Evolutionary conservation across 2,888 invertebrate species (phyloP).

Genomic region (Sinopyrophorus schimmeli): DNA sequence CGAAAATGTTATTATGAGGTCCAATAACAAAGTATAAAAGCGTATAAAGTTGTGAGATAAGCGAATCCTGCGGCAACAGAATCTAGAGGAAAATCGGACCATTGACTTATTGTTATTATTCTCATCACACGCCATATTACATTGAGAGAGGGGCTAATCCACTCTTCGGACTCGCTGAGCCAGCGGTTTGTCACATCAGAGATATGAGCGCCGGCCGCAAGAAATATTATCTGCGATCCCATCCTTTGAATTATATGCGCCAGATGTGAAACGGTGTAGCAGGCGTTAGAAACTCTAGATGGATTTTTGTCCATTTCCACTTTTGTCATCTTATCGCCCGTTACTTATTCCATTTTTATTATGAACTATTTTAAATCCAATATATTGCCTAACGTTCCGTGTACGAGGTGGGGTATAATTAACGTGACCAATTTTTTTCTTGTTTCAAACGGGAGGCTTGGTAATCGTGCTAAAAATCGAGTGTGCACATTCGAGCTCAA

Average conservation of each 20-base stretch:
- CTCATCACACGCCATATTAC: conserved; percentile 55
- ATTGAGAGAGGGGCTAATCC: conserved; percentile 51
- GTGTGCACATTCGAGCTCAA: no score
- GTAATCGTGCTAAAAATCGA: no score
- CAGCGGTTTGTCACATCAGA: conserved; percentile 55
- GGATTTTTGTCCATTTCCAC: conserved; percentile 34
- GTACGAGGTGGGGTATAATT: no score
- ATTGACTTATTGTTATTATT: conserved; percentile 56
- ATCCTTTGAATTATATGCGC: conserved; percentile 52
- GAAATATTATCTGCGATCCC: conserved; percentile 52
- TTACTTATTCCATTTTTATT: conserved; percentile 36
- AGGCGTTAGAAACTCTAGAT: conserved; percentile 28
- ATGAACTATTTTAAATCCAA: conserved; percentile 12
- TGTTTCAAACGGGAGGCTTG: no score
- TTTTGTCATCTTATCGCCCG: conserved; percentile 36
- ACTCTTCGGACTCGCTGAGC: conserved; percentile 51
- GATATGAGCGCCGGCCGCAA: conserved; percentile 51
- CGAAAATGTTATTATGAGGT: conserved; percentile 27
- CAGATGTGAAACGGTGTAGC: conserved; percentile 45
- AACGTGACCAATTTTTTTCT: no score
- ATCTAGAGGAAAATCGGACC: conserved; percentile 43
- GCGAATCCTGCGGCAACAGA: conserved; percentile 44
- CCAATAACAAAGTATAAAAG: conserved; percentile 32
- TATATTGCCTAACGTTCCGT: no score
- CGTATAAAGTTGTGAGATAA: conserved; percentile 41